These are phyloP conservation scores for Zaprionus kolodkinae DNA, from an alignment of 1,140 invertebrate species.

Conservation along the genomic window DNA sequence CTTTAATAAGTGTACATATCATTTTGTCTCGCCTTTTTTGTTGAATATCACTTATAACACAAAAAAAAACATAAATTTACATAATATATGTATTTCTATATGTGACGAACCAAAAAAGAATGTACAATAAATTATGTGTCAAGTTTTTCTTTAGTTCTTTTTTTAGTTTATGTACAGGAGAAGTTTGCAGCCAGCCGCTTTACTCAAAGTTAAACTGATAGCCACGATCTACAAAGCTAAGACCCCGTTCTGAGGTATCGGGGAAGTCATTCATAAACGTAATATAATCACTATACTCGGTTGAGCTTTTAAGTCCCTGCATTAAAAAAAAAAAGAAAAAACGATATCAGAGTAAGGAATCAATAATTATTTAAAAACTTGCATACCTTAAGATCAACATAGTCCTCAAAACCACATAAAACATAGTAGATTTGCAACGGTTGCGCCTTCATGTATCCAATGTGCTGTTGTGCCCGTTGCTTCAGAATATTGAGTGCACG, in stretches of 20 bases:
- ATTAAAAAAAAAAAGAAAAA: not conserved
- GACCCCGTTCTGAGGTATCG: constrained; percentile 61
- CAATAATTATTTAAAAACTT: not conserved
- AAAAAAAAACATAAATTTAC: constrained; percentile 37
- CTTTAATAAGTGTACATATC: constrained; percentile 33
- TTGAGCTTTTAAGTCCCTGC: constrained; percentile 56
- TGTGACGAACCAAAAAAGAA: constrained; percentile 16
- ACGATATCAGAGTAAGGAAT: not conserved
- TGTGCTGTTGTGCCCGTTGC: constrained; percentile 43
- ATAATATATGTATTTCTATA: not conserved
- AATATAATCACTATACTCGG: constrained; percentile 62
- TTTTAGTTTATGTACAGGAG: constrained; percentile 36
- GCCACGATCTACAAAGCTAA: constrained; percentile 77
- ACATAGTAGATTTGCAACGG: constrained; percentile 62
- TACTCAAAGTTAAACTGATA: constrained; percentile 77
- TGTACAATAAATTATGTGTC: constrained; percentile 24
- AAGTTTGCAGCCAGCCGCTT: constrained; percentile 15
- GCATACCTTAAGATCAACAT: constrained; percentile 55
- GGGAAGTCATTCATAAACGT: constrained; percentile 69
- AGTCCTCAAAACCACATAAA: constrained; percentile 65
- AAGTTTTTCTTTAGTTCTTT: constrained; percentile 1
- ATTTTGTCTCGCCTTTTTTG: not conserved
- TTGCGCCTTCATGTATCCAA: constrained; percentile 11
- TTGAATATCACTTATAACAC: constrained; percentile 24
- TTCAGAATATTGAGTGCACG: constrained; percentile 58